phyloP scores from a whole-genome alignment of 1,140 invertebrate species.

The Lasioglossum albipes region DNA sequence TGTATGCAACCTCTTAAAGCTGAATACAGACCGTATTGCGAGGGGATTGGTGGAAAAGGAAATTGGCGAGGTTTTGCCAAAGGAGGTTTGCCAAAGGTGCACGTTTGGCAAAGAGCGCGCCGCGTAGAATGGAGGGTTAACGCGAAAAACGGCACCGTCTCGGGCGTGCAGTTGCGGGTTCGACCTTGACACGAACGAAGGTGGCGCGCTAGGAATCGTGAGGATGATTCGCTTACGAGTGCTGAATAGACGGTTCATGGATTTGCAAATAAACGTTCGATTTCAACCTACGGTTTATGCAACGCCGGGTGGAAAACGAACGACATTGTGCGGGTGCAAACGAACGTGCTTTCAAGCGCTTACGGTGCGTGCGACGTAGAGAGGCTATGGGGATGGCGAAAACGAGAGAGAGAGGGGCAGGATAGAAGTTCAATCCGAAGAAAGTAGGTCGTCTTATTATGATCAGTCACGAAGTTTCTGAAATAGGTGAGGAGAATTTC shows the following conservation, averaged over 20 bases:
- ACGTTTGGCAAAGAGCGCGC: too few species aligned
- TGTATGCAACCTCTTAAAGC: too few species aligned
- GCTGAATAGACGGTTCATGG: background rate
- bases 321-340: background rate
- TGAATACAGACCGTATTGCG: too few species aligned
- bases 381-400: background rate
- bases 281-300: background rate
- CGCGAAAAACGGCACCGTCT: too few species aligned
- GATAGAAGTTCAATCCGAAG: too few species aligned
- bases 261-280: slow-evolving; percentile 15
- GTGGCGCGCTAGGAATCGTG: background rate
- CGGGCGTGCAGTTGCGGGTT: background rate
- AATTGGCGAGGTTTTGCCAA: too few species aligned
- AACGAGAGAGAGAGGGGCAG: too few species aligned
- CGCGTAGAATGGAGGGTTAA: too few species aligned
- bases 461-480: background rate
- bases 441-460: slow-evolving; percentile 34
- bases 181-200: background rate
- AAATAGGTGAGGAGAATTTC: slow-evolving; percentile 2
- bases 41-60: too few species aligned
- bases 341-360: background rate
- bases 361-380: background rate
- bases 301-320: background rate
- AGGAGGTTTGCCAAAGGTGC: too few species aligned
- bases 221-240: background rate